A percentile compares a stretch with the other conserved stretches of the same genome.
Conservation (phyloP, 1,140 invertebrate species). For the Psix sp. region DNA sequence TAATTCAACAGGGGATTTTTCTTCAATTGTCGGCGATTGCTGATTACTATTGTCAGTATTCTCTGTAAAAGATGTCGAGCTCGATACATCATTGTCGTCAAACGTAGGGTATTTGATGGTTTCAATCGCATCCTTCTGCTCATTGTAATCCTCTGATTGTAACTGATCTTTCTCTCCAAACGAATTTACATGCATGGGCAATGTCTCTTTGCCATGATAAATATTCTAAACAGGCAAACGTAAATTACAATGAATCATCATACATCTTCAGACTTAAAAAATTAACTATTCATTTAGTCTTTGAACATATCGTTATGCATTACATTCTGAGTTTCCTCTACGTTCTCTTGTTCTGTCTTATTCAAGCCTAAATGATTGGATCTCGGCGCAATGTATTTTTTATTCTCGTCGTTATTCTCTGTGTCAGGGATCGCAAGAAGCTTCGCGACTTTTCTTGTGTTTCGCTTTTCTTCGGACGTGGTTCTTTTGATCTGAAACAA, state of each 20-base stretch:
- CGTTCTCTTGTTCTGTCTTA: conserved; percentile 3
- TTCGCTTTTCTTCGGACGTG: conserved; percentile 60
- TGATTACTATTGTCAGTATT: conserved; percentile 24
- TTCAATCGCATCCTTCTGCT: conserved; percentile 22
- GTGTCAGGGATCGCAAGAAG: conserved; percentile 58
- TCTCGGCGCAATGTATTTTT: conserved; percentile 10
- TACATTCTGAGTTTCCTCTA: conserved; percentile 1
- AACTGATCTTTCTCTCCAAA: not conserved
- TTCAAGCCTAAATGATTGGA: conserved; percentile 10
- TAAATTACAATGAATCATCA: too few relatives aligned
- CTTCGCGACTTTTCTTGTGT: conserved; percentile 65
- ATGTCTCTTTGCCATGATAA: not conserved
- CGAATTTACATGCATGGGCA: not conserved
- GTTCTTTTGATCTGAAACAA: conserved; percentile 63
- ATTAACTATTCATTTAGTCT: too few relatives aligned
- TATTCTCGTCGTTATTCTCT: conserved; percentile 24
- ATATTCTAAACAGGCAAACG: too few relatives aligned
- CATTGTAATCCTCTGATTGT: not conserved
- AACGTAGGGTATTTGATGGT: conserved; percentile 45
- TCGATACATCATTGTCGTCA: conserved; percentile 41
- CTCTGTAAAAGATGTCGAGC: conserved; percentile 21
- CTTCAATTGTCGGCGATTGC: conserved; percentile 23
- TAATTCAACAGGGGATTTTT: conserved; percentile 35
- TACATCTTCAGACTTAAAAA: too few relatives aligned
- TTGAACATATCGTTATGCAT: not conserved